Evolutionary conservation across 2,888 invertebrate genomes (phyloP).

Genomic region (Sinelater perroti): DNA sequence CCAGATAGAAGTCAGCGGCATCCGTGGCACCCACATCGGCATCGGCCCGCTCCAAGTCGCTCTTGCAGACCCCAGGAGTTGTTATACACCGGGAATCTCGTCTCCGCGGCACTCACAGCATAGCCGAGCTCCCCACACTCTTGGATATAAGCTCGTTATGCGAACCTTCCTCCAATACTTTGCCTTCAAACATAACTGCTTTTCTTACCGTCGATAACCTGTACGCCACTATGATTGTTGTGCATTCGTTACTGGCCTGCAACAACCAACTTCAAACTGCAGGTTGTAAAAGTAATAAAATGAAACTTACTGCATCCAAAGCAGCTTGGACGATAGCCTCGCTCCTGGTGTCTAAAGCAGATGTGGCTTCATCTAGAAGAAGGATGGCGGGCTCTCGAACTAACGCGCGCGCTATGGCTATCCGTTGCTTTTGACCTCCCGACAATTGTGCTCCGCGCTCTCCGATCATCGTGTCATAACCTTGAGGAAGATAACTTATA

Average conservation of each 20-base stretch:
- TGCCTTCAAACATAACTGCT: slow-evolving; percentile 75
- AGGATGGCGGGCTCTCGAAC: slow-evolving; percentile 82
- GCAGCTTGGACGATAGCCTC: slow-evolving; percentile 88
- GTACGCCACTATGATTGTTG: slow-evolving; percentile 83
- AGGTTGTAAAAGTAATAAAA: neutral
- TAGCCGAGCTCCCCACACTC: too few relatives aligned
- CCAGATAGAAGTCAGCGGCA: too few relatives aligned
- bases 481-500: slow-evolving; percentile 77
- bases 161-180: slow-evolving; percentile 74
- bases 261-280: neutral
- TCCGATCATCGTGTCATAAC: slow-evolving; percentile 85
- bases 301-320: slow-evolving; percentile 69
- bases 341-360: slow-evolving; percentile 85
- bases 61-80: too few relatives aligned
- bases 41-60: too few relatives aligned
- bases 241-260: slow-evolving; percentile 76
- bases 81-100: too few relatives aligned
- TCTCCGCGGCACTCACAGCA: too few relatives aligned
- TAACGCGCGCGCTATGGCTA: slow-evolving; percentile 89
- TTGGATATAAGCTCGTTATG: slow-evolving; percentile 76
- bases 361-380: slow-evolving; percentile 88
- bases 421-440: slow-evolving; percentile 90
- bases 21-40: too few relatives aligned
- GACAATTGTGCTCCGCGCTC: slow-evolving; percentile 84
- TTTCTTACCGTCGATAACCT: slow-evolving; percentile 77